Base-by-base conservation (phyloP, 2,113 vertebrate genomes). In the Mastomys natalensis region DNA sequence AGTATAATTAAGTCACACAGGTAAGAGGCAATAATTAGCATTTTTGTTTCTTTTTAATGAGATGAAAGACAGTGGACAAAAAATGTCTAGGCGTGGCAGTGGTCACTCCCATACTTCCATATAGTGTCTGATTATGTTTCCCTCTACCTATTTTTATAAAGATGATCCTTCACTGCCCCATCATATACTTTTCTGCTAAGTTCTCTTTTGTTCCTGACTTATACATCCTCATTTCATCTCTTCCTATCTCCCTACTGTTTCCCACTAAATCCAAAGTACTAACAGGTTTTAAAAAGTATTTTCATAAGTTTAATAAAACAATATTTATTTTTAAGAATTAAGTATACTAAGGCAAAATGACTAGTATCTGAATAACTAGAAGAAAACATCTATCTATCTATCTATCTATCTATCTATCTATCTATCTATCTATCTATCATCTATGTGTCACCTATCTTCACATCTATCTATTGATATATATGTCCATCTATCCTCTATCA, bases 291-390 rank as follows among this genome's bases (percentile, higher is more conserved):
- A 29, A 48, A n/a, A 86, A 89, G 9, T 7, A 72, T 81, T 87
- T 94, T 93, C 70, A 21, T 48, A 80, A 89, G 24, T 73, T 90
- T 95, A 45, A 51, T 64, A 34, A 94, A 94, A 92, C 45, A 37
- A 55, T 2, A 66, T 91, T 78, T 7, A 84, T 87, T 58, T 90
- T 77, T 87, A 94, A 89, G 76, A 87, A 72, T 43, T 53, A 21
- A 66, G 1, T 55, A 16, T 78, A 80, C 12, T 76, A 72, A 48
- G 76, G 5, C 37, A 60, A 84, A 66, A 53, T 68, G 17, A 7
- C 22, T 80, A 68, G 12, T 7, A 68, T 86, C 72, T 68, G 31
- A 93, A 55, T 66, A 93, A 87, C 6, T 16, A 13, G 2, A 58
- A 64, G 5, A 95, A 62, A 31, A 62, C 29, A n/a, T 81, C 10